These are phyloP conservation scores for Gavialis gangeticus DNA, from an alignment of 2,113 vertebrate genomes.

Conservation along the genomic window DNA sequence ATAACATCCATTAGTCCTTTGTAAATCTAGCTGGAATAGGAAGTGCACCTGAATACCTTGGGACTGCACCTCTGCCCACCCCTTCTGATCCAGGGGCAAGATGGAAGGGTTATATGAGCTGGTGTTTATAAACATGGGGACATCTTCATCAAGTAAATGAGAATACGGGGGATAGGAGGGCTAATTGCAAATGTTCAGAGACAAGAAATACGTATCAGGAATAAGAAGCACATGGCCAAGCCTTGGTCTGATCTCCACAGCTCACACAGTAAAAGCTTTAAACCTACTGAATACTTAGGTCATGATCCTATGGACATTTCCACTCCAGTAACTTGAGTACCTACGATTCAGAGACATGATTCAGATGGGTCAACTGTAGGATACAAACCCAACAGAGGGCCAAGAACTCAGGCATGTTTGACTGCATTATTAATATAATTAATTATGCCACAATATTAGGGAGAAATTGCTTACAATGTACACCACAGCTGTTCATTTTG, in stretches of 20 bases:
- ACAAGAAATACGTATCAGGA: background rate
- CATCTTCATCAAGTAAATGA: too few species aligned
- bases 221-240: background rate
- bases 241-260: background rate
- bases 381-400: background rate
- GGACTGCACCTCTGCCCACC: background rate
- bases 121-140: too few species aligned
- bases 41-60: background rate
- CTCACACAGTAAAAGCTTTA: background rate
- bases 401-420: background rate
- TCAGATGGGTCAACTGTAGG: too few species aligned
- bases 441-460: background rate
- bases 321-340: background rate
- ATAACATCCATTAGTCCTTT: background rate
- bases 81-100: background rate
- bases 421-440: background rate
- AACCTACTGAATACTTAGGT: background rate
- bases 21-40: background rate
- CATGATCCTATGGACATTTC: background rate
- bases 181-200: too few species aligned
- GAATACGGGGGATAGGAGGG: too few species aligned
- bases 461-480: background rate
- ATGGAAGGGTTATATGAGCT: background rate
- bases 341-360: too few species aligned
- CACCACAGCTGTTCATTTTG: background rate